Conservation (phyloP, 2,113 vertebrate genomes). For the Rhinolophus ferrumequinum region DNA sequence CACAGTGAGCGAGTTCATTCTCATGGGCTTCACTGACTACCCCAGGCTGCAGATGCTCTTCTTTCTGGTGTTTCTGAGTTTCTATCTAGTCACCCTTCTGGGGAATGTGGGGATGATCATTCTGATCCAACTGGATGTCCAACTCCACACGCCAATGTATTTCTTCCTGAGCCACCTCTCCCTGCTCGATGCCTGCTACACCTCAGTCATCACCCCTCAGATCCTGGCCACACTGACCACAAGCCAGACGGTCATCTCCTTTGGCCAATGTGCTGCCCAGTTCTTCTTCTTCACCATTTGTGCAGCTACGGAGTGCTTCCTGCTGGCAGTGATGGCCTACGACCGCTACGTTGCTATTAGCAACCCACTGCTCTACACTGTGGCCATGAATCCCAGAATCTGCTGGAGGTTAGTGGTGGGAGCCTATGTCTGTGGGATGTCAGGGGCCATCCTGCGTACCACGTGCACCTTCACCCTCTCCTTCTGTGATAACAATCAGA, state of each 20-base stretch:
- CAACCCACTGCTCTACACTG: constrained; percentile 23
- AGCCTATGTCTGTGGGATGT: constrained; percentile 37
- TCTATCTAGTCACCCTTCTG: constrained; percentile 67
- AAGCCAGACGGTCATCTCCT: background rate
- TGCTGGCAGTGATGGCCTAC: constrained; percentile 68
- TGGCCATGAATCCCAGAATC: constrained; percentile 32
- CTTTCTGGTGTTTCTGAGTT: constrained; percentile 59
- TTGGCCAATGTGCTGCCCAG: background rate
- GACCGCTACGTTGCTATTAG: constrained; percentile 57
- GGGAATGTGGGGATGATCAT: constrained; percentile 69
- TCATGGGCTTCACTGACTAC: constrained; percentile 58
- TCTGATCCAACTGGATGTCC: constrained; percentile 49
- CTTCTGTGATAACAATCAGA: constrained; percentile 71
- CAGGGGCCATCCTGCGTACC: constrained; percentile 54
- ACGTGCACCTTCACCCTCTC: constrained; percentile 59
- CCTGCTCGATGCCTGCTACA: constrained; percentile 51
- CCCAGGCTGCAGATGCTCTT: background rate
- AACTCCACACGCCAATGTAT: constrained; percentile 59
- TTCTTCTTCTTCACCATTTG: constrained; percentile 72
- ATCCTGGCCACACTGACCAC: constrained; percentile 48
- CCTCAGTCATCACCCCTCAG: constrained; percentile 59
- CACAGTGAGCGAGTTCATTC: constrained; percentile 60
- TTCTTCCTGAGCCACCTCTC: constrained; percentile 73
- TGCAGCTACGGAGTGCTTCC: constrained; percentile 59
- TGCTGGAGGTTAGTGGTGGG: constrained; percentile 52